A percentile compares a stretch with the other conserved stretches of the same genome.
These are phyloP conservation scores for honey bee (Apis mellifera) DNA, from an alignment of 1,140 invertebrate genomes.

Conservation along the genomic window Amel_HAv3.1 CM009935.2:5669001-5669500, in stretches of 20 bases:
- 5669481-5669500: too few relatives aligned
- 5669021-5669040: too few relatives aligned
- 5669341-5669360: not conserved
- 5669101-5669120: not conserved
- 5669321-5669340: not conserved
- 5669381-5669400: slow-evolving; percentile 27
- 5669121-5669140: not conserved
- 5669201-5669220: not conserved
- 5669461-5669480: too few relatives aligned
- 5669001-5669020: too few relatives aligned
- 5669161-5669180: not conserved
- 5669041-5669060: too few relatives aligned
- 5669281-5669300: not conserved
- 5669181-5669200: not conserved
- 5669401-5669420: not conserved
- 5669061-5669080: not conserved
- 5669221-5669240: not conserved
- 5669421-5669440: not conserved
- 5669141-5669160: slow-evolving; percentile 1
- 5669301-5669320: not conserved
- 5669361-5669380: slow-evolving; percentile 1
- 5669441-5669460: not conserved
- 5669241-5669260: not conserved
- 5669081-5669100: not conserved
- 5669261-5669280: not conserved